Evolutionary conservation across 2,113 vertebrate genomes (phyloP).

Genomic region (Junco hyemalis): DNA sequence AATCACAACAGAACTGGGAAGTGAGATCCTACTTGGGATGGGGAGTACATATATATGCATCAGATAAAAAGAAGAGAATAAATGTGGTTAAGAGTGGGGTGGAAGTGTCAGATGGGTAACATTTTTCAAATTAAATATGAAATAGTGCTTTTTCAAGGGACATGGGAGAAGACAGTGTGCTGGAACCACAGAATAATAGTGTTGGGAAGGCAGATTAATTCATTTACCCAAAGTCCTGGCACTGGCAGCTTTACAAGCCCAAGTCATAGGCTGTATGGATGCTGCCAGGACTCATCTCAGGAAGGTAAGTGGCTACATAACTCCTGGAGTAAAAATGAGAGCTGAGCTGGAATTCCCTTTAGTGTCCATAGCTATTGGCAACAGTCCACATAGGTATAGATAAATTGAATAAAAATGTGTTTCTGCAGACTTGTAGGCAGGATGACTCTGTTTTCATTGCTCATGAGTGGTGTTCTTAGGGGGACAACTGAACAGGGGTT

Average conservation of each 20-base stretch:
- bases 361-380: background rate
- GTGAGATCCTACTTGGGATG: background rate
- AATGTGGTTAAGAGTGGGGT: background rate
- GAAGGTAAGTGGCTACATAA: background rate
- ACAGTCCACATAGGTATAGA: background rate
- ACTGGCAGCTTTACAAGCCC: background rate
- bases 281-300: background rate
- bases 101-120: background rate
- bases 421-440: background rate
- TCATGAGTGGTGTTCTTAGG: background rate
- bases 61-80: background rate
- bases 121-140: background rate
- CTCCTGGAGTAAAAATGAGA: background rate
- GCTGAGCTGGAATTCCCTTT: background rate
- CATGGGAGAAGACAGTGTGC: background rate
- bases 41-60: background rate
- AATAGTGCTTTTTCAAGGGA: background rate
- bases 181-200: background rate
- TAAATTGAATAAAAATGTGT: background rate
- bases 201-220: background rate
- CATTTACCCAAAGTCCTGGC: background rate
- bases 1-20: background rate
- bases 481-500: background rate
- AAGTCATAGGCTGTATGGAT: background rate
- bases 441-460: background rate